Base-by-base conservation (phyloP, 1,140 invertebrate genomes). In the Neotoxoptera formosana region DNA sequence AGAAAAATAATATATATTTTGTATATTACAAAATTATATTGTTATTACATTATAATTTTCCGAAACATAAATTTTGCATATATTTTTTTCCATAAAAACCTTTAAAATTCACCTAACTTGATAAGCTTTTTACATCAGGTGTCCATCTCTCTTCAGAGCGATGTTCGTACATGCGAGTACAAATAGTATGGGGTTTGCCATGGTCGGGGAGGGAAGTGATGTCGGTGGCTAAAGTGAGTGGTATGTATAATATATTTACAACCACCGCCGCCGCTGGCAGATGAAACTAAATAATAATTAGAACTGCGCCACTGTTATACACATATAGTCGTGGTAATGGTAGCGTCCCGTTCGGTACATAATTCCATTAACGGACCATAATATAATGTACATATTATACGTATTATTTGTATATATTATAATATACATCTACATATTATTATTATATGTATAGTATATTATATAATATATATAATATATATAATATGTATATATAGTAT, bases 261-360 rank as follows among this genome's bases (percentile, higher is more conserved):
- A 83, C 81, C 17, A 83, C 81, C 17, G 11, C 81, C 34, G 20
- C 76, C 36, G 34, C 34, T 6, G 81, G 81, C 81, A 76, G 60
- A 76, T 76, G 60, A 83, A 83, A 83, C 81, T 83, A 83, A 83
- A 83, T 83, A 83, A 83, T 83, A 83, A 83, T 83, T 83, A 83
- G 81, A 83, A 83, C 14, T 76, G 81, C 81, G 34, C 81, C 81
- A 41, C 20, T 41, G 81, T 20, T 53, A 20, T 76, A 76, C 60
- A 76, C 60, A 76, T 20, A 76, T 20, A 21, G 51, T 83, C 60
- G n/a, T 21, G 81, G 81, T 41, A 83, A 83, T 83, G 81, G 81
- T 41, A 23, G 81, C 20, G 34, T 83, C 21, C 81, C 36, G 81
- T 76, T 76, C 60, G 60, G 60, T 76, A n/a, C 60, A 23, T 83